Percentiles rank a stretch among this genome's conserved stretches.
These are phyloP conservation scores for Blennius ocellaris DNA, from an alignment of 2,113 vertebrate species.

Conservation along the genomic window DNA sequence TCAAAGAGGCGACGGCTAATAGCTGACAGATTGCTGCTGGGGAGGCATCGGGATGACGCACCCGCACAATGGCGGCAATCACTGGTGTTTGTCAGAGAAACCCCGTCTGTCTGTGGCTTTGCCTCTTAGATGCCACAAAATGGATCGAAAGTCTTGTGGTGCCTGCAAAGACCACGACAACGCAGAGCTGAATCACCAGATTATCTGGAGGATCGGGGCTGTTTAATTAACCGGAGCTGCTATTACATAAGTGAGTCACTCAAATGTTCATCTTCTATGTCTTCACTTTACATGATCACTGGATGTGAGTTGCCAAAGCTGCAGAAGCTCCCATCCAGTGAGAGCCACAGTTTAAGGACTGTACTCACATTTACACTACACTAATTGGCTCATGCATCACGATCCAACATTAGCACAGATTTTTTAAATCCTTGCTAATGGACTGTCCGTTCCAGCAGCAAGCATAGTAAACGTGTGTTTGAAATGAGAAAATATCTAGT, in stretches of 20 bases:
- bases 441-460: slow-evolving; percentile 1
- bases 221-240: slow-evolving; percentile 30
- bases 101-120: slow-evolving; percentile 22
- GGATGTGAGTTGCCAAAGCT: slow-evolving; percentile 7
- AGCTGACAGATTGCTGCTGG: slow-evolving; percentile 37
- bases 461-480: not conserved
- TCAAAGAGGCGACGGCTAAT: slow-evolving; percentile 49
- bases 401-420: slow-evolving; percentile 26
- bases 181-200: slow-evolving; percentile 61
- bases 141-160: slow-evolving; percentile 46
- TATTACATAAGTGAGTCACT: slow-evolving; percentile 50
- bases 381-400: slow-evolving; percentile 10
- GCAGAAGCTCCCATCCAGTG: not conserved
- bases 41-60: slow-evolving; percentile 26
- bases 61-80: slow-evolving; percentile 51
- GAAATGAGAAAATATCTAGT: not conserved
- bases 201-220: slow-evolving; percentile 46
- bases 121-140: not conserved
- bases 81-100: slow-evolving; percentile 68
- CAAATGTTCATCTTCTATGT: not conserved
- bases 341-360: slow-evolving; percentile 5
- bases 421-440: slow-evolving; percentile 5
- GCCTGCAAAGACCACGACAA: slow-evolving; percentile 50
- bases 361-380: slow-evolving; percentile 1
- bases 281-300: slow-evolving; percentile 7